Base-by-base conservation (phyloP, 2,797 vertebrate species). In the Urosaurus nigricauda region DNA sequence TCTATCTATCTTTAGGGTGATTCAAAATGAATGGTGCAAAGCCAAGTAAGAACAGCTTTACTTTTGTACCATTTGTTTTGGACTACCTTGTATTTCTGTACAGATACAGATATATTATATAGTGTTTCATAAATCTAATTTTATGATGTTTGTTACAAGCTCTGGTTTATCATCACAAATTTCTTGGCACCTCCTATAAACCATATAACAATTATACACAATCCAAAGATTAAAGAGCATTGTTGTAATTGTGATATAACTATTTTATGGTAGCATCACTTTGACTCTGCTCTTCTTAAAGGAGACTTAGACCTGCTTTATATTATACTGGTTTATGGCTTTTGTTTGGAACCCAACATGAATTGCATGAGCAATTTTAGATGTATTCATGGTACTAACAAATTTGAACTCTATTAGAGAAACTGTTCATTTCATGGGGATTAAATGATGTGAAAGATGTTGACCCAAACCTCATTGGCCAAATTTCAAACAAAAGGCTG, bases 91-190 rank as follows among this genome's bases (percentile, higher is more conserved):
- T 2, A 0, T 56, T 90, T 89, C 70, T 90, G 14, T 73, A 37
- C 29, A 26, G 14, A 56, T 26, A 73, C 5, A 84, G 11, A 26
- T 73, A 68, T 26, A 0, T 65, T 56, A 86, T 65, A 26, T 9
- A 19, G 29, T 1, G 0, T 24, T 0, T 1, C 75, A 29, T 37
- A 47, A 16, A 51, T 71, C 56, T 40, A n/a, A 40, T 84, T 47
- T 88, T 70, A 78, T 5, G 8, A 21, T 77, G 4, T 58, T 11
- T 35, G 21, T 70, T 83, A 6, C 32, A 88, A 65, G 19, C 56
- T 79, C 79, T 68, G 56, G 35, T 78, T 79, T 53, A 26, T 6
- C 5, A 7, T 24, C 51, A 58, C 5, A 78, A 17, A 40, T 77
- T 13, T 29, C 3, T 68, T 78, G 3, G 56, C 13, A 32, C 63